Conservation (phyloP, 2,888 invertebrate genomes). For the Bellardia pandia region DNA sequence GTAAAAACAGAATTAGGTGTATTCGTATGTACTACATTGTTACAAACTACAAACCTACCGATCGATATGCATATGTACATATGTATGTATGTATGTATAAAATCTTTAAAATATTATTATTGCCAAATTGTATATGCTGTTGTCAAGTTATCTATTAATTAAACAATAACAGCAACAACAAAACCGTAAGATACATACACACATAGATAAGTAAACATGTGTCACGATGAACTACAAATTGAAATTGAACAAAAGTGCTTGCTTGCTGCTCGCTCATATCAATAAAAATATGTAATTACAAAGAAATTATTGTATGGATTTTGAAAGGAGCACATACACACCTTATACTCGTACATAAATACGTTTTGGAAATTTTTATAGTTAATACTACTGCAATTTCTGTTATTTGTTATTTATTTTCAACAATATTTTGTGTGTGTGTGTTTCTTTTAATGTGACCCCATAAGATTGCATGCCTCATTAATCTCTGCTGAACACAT, state of each 20-base stretch:
- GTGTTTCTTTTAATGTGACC: constrained; percentile 35
- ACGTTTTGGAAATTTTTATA: background rate
- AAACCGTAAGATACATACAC: constrained; percentile 16
- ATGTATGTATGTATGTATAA: background rate
- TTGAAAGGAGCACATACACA: constrained; percentile 25
- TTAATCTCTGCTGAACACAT: constrained; percentile 64
- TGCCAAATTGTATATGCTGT: constrained; percentile 29
- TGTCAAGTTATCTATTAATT: constrained; percentile 37
- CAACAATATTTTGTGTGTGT: background rate
- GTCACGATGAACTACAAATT: constrained; percentile 40
- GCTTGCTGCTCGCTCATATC: background rate
- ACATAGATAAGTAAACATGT: constrained; percentile 55
- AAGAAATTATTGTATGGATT: constrained; percentile 16
- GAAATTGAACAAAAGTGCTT: background rate
- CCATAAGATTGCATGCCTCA: constrained; percentile 63
- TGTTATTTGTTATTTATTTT: background rate
- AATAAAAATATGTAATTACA: constrained; percentile 17
- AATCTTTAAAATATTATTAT: constrained; percentile 13
- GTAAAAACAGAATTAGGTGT: no score
- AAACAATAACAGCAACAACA: background rate
- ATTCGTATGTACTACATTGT: background rate
- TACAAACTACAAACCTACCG: background rate
- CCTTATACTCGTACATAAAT: background rate
- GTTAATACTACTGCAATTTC: background rate
- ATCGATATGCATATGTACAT: background rate